Base-by-base conservation (phyloP, 1,140 invertebrate genomes). In the Drosophila teissieri region DNA sequence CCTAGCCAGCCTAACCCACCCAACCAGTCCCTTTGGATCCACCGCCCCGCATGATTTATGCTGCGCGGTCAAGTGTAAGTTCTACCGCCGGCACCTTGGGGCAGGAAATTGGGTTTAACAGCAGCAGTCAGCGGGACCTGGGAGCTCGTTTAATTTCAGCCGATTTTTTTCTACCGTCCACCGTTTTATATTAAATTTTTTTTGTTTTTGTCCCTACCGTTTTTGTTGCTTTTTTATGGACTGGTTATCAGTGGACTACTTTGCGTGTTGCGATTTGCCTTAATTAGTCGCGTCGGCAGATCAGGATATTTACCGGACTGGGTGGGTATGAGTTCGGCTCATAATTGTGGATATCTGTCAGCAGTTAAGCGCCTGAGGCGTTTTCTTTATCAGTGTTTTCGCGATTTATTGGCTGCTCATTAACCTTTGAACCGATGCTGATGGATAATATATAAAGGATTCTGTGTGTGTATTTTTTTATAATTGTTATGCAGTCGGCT, bases 11-110 rank as follows among this genome's bases (percentile, higher is more conserved):
- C 39, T 31, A 22, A 24, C 12, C 15, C 8, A 15, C 34, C 34
- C 45, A 36, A 31, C 40, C 44, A 48, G 37, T 46, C 51, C 37
- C 42, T 40, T 48, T 24, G 14, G 48, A 51, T n/a, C 27, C 27
- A 51, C 48, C 48, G 27, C 24, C 48, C 48, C 48, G 27, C 54
- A 62, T 89, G 84, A 89, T 89, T 89, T 89, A 89, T 89, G 80
- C 85, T 63, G 62, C 58, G 73, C 84, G 85, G 84, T 89, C 84
- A 89, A 89, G 85, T 89, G 85, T 89, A 89, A 90, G 80, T 84
- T 85, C 57, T 44, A 60, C 61, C 76, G 72, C 72, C 60, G 65
- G 60, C 73, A 79, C 75, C 80, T 79, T 37, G 48, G 72, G 82
- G 52, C 79, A 61, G 82, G 79, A 83, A 88, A 79, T 86, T 86